These are phyloP conservation scores for Cinclus cinclus DNA, from an alignment of 2,113 vertebrate genomes.

Conservation along the genomic window DNA sequence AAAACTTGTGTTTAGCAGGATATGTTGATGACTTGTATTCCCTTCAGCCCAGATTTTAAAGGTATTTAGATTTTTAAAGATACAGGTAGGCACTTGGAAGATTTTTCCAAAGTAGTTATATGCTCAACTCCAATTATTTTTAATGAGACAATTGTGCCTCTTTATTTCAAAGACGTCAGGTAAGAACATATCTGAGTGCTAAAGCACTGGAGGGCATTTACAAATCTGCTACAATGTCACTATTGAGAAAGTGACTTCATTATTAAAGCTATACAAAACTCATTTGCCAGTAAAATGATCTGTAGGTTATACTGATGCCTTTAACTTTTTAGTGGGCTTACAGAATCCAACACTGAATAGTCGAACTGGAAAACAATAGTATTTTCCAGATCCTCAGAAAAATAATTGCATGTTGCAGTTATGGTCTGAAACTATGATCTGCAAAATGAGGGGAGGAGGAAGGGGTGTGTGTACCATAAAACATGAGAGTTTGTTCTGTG, in stretches of 20 bases:
- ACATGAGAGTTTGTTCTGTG: not conserved
- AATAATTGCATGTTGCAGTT: not conserved
- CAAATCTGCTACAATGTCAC: not conserved
- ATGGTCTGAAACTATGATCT: not conserved
- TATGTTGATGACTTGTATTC: not conserved
- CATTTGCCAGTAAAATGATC: not conserved
- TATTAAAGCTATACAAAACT: not conserved
- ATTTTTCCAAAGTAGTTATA: not conserved
- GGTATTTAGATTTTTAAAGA: not conserved
- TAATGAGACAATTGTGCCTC: not conserved
- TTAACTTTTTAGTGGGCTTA: not conserved
- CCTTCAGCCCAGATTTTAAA: not conserved
- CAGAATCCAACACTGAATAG: not conserved
- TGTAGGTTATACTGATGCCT: not conserved
- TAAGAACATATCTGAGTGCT: not conserved
- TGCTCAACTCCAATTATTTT: not conserved
- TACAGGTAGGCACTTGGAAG: not conserved
- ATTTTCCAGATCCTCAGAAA: not conserved
- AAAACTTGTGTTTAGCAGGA: not conserved
- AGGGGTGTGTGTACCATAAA: accelerated
- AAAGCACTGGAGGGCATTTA: not conserved
- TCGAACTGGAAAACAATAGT: not conserved
- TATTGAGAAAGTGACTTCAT: not conserved
- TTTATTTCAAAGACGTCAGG: not conserved
- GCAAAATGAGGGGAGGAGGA: not conserved